Evolutionary conservation across 2,113 vertebrate genomes (phyloP), one percentile per base, ranked within the genome.

Genomic region (Hypanus sabinus): DNA sequence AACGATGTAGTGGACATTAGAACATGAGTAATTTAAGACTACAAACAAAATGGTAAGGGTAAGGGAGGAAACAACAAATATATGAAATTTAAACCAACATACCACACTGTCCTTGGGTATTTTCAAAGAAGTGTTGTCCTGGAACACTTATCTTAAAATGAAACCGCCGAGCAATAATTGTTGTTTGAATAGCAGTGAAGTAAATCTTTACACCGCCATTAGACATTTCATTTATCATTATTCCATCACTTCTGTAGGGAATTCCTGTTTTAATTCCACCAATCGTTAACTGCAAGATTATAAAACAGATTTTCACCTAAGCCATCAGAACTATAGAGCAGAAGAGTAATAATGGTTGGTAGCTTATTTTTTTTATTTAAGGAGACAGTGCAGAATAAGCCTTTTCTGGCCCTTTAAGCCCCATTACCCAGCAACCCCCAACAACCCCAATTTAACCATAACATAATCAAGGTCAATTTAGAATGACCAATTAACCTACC

Each of bases 81-180:
- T 14, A 12, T 30, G 36, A 93, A 46, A 73, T n/a, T 2, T 92
- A 4, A 93, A 93, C 83, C 6, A 10, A 94, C 94, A 70, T 94
- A 94, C 94, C 94, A 94, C 94, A 94, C 55, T 94, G 94, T 33
- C 94, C 94, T 65, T 94, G 73, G 55, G 94, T 94, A 71, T 94
- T 94, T 55, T 94, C 62, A 22, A 46, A 70, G 46, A 94, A 94
- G n/a, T 83, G 11, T 24, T 12, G 5, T 83, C 36, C 33, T 20
- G 94, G 0, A 24, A 94, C 62, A 12, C 38, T 68, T 77, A 94
- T 83, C 24, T 27, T 46, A 71, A 94, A 94, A 36, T 38, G 0
- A 16, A 75, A 30, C 1, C 0, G 33, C 7, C 0, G 0, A 55
- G 81, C 77, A 70, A n/a, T 27, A 12, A 94, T 83, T 27, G 46